Base-by-base conservation (phyloP, 2,797 vertebrate species). In the Pteropus rufus region DNA sequence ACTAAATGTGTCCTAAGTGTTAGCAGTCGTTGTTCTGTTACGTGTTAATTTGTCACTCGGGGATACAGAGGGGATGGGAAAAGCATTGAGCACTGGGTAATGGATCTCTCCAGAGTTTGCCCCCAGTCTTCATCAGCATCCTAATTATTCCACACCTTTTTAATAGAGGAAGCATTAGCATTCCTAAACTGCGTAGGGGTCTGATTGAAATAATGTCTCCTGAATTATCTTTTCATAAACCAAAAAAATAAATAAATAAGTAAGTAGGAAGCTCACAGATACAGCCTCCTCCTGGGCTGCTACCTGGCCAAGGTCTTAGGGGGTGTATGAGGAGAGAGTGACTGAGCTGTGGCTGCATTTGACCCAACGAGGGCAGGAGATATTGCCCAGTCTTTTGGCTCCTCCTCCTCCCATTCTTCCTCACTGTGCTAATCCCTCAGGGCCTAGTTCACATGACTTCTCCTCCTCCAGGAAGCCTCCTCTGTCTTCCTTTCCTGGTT, bases 1-100 rank as follows among this genome's bases (percentile, higher is more conserved):
- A 98, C 98, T 97, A 98, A 97, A 98, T 97, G 98, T 39, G 65
- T 77, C 54, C 69, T 93, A n/a, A 89, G 94, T 91, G 91, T 97
- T 58, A 80, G 89, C 94, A 95, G 95, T 75, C 29, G 8, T 67
- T 89, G 89, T 91, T 95, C 96, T 89, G 91, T 41, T 88, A 5
- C 4, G 12, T 93, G 95, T 93, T 97, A 97, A 97, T 97, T 95
- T 97, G 95, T 97, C 93, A 97, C 97, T 96, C 10, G 93, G 97
- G 96, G 96, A 97, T 95, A 70, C 12, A 9, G 91, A 91, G 82
- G 69, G 95, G 91, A 73, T 9, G 26, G 76, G 95, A 89, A 52
- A 83, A 58, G 62, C 36, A 18, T 2, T 36, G 73, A 72, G 76
- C 67, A 4, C 60, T 19, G 49, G 92, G 84, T 93, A 94, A 89